These are phyloP conservation scores for Tamandua tetradactyla DNA, from an alignment of 2,797 vertebrate genomes.

Conservation along the genomic window DNA sequence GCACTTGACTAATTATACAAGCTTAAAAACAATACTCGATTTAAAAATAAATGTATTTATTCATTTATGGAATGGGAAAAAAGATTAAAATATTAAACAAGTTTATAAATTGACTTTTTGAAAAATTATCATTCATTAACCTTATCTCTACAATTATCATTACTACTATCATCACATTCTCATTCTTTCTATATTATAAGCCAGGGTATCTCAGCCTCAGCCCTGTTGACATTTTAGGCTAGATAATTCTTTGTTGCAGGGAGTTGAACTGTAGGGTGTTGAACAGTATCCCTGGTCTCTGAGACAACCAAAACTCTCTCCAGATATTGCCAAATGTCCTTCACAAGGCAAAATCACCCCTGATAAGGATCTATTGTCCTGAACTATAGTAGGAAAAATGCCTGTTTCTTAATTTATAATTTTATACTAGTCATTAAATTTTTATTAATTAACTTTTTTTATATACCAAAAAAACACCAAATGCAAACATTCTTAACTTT, in stretches of 20 bases:
- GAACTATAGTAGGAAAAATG: not conserved
- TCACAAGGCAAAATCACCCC: not conserved
- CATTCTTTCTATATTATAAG: not conserved
- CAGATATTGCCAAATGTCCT: not conserved
- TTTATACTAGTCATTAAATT: constrained; percentile 9
- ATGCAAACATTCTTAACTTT: no score
- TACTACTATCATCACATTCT: not conserved
- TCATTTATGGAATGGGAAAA: not conserved
- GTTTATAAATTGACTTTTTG: constrained; percentile 20
- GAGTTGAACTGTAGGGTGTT: not conserved
- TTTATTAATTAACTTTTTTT: no score
- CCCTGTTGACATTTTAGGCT: not conserved
- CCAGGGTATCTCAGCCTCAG: not conserved
- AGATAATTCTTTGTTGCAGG: not conserved
- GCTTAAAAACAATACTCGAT: not conserved
- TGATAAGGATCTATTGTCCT: not conserved
- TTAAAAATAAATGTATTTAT: not conserved
- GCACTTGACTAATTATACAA: not conserved
- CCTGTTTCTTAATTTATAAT: not conserved
- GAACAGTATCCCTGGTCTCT: not conserved
- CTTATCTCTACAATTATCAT: not conserved
- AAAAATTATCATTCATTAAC: constrained; percentile 16
- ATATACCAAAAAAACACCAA: no score
- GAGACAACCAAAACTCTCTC: not conserved
- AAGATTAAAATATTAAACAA: constrained; percentile 20